phyloP scores from a whole-genome alignment of 2,113 vertebrate genomes.

The Semnopithecus entellus region DNA sequence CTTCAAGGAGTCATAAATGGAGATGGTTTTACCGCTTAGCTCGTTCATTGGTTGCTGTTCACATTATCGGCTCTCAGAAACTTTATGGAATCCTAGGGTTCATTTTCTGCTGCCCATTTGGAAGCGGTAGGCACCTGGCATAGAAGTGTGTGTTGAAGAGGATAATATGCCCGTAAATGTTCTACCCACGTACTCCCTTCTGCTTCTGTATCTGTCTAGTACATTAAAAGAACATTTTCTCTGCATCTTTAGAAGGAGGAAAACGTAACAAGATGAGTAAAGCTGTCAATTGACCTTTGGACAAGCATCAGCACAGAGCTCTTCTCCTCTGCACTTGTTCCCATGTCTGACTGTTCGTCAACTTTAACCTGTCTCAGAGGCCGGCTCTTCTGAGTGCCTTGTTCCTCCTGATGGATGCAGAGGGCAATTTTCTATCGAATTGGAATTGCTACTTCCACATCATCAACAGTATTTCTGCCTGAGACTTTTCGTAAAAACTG shows the following conservation, averaged over 20 bases:
- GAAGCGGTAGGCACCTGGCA: not conserved
- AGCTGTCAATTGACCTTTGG: conserved; percentile 48
- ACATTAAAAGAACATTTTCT: conserved; percentile 60
- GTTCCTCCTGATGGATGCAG: conserved; percentile 45
- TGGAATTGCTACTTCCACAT: conserved; percentile 63
- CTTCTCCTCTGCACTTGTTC: not conserved
- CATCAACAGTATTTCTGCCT: conserved; percentile 73
- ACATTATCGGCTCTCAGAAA: not conserved
- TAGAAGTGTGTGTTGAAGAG: not conserved
- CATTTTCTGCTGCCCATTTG: conserved; percentile 43
- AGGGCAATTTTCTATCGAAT: conserved; percentile 59
- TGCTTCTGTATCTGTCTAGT: conserved; percentile 41
- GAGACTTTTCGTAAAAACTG: conserved; percentile 72
- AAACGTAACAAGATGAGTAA: conserved; percentile 51
- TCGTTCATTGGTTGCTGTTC: not conserved
- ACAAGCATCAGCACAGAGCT: not conserved
- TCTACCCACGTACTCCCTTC: not conserved
- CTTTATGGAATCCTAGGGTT: not conserved
- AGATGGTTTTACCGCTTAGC: conserved; percentile 62
- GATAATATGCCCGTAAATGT: not conserved
- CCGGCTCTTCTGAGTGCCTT: conserved; percentile 28
- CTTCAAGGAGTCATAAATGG: conserved; percentile 44
- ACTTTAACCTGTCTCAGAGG: conserved; percentile 10
- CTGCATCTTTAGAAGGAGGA: conserved; percentile 37
- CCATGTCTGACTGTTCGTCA: conserved; percentile 44